phyloP scores from a whole-genome alignment of 2,888 invertebrate genomes.

The Agriopis aurantiaria region DNA sequence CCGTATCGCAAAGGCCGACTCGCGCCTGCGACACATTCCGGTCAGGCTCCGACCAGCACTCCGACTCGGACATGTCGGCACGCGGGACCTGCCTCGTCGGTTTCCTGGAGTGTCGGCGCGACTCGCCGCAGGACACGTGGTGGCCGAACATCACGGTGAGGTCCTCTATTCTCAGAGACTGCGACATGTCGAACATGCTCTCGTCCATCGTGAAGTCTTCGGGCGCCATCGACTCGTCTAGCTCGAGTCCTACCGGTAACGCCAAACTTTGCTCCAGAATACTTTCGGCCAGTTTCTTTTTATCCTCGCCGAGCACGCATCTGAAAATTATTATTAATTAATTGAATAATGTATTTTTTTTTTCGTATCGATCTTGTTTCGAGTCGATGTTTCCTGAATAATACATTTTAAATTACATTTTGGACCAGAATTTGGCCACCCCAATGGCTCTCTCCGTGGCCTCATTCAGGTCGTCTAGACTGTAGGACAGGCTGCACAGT shows the following conservation, averaged over 20 bases:
- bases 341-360: background rate
- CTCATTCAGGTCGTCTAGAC: too few relatives aligned
- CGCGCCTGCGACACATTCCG: constrained; percentile 92
- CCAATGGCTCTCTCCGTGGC: too few relatives aligned
- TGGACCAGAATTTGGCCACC: too few relatives aligned
- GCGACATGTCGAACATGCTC: constrained; percentile 77
- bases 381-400: too few relatives aligned
- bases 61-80: constrained; percentile 88
- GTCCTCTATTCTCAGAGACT: constrained; percentile 77
- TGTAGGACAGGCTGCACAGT: too few relatives aligned
- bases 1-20: constrained; percentile 87
- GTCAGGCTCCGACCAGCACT: constrained; percentile 96
- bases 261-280: constrained; percentile 82
- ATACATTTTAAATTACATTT: too few relatives aligned
- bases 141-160: constrained; percentile 82
- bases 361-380: background rate
- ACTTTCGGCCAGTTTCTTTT: constrained; percentile 80
- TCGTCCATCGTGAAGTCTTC: constrained; percentile 80
- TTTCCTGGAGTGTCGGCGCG: constrained; percentile 35
- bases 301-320: constrained; percentile 82
- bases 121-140: constrained; percentile 70
- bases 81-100: constrained; percentile 62
- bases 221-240: constrained; percentile 80
- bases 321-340: constrained; percentile 55
- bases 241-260: constrained; percentile 77